Evolutionary conservation across 2,113 vertebrate species (phyloP), one percentile per base, ranked within the genome.

Genomic region (Manacus vitellinus): DNA sequence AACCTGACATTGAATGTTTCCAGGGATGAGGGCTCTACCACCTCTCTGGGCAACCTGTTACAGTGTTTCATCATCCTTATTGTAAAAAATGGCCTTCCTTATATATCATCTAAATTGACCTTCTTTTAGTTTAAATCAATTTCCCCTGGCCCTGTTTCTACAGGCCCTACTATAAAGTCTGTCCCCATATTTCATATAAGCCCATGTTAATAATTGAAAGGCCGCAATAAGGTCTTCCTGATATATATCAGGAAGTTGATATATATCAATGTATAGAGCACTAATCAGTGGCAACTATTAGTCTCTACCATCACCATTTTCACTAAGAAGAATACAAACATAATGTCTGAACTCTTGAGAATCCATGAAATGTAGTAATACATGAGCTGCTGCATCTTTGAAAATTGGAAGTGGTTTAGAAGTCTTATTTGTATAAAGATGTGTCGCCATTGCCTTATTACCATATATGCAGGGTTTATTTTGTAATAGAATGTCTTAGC

Each of bases 181-280:
- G 20, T 62, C 8, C 13, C 8, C 4, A 33, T 67, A 28, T 44
- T 67, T 90, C 37, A 72, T 59, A 21, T 7, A 81, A 73, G 9
- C 12, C 8, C 14, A 14, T 5, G n/a, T 43, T 58, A 62, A 72
- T 47, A 47, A 33, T 4, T 81, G 18, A 59, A 73, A 82, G 15
- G 21, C 24, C 3, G 1, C 16, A 39, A 6, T 28, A 58, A 0
- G 0, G 7, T 70, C 39, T 89, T 31, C 22, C 28, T 6, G 2
- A 37, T 37, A 37, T 37, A 37, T 37, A 37, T 37, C 37, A 37
- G 37, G 44, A 49, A 20, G 72, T 23, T 77, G 7, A 61, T 46
- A 10, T 23, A 12, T 52, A 27, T 14, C 21, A 59, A 10, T 5
- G 18, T 56, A 46, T 3, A 59, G 5, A 74, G 6, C 28, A 62